Evolutionary conservation across 2,797 vertebrate genomes (phyloP).

Genomic region (Gobionotothen gibberifrons): DNA sequence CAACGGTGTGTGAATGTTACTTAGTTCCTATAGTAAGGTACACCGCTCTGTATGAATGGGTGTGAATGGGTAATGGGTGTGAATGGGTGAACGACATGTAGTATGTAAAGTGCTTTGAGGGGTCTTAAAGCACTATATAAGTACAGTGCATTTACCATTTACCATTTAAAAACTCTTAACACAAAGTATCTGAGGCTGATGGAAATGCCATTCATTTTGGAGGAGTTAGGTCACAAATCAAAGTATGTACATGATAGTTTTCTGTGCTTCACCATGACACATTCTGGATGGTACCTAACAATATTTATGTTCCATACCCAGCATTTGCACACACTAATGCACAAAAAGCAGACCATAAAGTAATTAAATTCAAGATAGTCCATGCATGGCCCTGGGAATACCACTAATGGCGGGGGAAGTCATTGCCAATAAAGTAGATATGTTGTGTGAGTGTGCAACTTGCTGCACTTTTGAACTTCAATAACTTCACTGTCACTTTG

Average conservation of each 20-base stretch:
- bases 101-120: too few species aligned
- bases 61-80: too few species aligned
- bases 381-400: slow-evolving; percentile 56
- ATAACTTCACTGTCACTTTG: slow-evolving; percentile 47
- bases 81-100: too few species aligned
- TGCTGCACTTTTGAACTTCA: slow-evolving; percentile 55
- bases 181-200: neutral
- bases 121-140: too few species aligned
- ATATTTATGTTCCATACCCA: neutral
- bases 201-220: too few species aligned
- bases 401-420: slow-evolving; percentile 69
- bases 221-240: neutral
- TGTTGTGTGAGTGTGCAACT: slow-evolving; percentile 13
- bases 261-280: neutral
- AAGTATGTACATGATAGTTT: too few species aligned
- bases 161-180: neutral
- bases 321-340: slow-evolving; percentile 20
- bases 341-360: slow-evolving; percentile 41
- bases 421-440: slow-evolving; percentile 51
- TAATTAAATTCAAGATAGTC: slow-evolving; percentile 60
- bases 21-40: too few species aligned
- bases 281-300: neutral
- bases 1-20: too few species aligned
- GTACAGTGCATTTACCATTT: too few species aligned
- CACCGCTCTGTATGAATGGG: too few species aligned